These are phyloP conservation scores for Rugalucina vietnamica DNA, from an alignment of 2,888 invertebrate species.

Conservation along the genomic window DNA sequence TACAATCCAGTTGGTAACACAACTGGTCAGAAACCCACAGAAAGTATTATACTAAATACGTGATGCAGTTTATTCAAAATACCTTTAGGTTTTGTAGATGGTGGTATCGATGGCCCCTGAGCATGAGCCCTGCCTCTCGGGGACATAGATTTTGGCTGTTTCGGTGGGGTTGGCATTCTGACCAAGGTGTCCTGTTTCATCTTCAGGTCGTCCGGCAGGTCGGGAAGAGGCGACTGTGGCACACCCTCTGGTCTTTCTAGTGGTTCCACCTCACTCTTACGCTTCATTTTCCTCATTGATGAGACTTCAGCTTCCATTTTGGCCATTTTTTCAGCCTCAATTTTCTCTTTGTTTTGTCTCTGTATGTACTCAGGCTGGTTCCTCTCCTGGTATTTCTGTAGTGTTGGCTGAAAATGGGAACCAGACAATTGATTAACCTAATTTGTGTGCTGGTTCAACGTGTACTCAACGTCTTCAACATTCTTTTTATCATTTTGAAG, in stretches of 20 bases:
- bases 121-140: constrained; percentile 63
- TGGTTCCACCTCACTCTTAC: constrained; percentile 77
- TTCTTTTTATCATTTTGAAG: too few species aligned
- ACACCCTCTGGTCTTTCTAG: constrained; percentile 69
- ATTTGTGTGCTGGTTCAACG: too few species aligned
- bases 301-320: constrained; percentile 60
- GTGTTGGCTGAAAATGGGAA: constrained; percentile 74
- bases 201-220: constrained; percentile 79
- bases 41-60: too few species aligned
- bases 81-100: constrained; percentile 74
- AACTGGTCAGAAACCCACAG: too few species aligned
- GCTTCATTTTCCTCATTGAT: constrained; percentile 67
- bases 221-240: constrained; percentile 74
- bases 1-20: too few species aligned
- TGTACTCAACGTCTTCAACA: too few species aligned
- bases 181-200: constrained; percentile 75
- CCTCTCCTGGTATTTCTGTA: constrained; percentile 79
- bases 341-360: constrained; percentile 72
- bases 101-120: constrained; percentile 64
- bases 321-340: constrained; percentile 67
- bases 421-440: too few species aligned
- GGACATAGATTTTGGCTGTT: constrained; percentile 62
- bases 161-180: constrained; percentile 65
- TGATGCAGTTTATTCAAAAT: too few species aligned
- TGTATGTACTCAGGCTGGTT: constrained; percentile 81